Evolutionary conservation across 1,140 invertebrate genomes (phyloP).

Genomic region (Caenorhabditis remanei): DNA sequence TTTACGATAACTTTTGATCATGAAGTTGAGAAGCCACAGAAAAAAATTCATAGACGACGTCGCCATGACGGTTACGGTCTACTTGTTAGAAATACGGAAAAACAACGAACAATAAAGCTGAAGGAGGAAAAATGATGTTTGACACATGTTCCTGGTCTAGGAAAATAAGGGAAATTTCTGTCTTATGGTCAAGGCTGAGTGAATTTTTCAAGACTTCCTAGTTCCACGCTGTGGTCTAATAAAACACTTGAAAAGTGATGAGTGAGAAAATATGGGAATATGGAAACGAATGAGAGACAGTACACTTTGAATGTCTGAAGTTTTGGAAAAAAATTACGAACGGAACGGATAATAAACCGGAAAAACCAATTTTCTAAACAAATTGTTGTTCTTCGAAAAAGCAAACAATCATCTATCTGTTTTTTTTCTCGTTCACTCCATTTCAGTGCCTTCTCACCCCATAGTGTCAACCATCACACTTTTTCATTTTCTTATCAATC

Average conservation of each 20-base stretch:
- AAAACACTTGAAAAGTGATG: no score
- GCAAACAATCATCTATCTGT: background rate
- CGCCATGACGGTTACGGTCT: constrained; percentile 30
- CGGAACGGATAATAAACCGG: no score
- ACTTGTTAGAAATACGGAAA: background rate
- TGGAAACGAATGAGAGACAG: background rate
- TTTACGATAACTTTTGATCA: no score
- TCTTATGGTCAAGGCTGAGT: constrained; percentile 35
- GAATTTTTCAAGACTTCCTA: background rate
- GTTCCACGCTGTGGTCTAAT: background rate
- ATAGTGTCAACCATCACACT: constrained; percentile 26
- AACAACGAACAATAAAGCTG: background rate
- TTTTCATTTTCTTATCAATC: constrained; percentile 23
- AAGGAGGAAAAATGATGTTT: background rate
- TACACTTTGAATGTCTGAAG: no score
- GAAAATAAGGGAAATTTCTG: background rate
- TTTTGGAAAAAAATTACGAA: no score
- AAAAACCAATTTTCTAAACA: no score
- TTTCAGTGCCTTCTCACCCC: background rate
- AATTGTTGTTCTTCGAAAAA: background rate
- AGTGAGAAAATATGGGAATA: background rate
- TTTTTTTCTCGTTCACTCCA: background rate
- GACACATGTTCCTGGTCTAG: constrained; percentile 8
- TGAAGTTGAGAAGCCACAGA: no score
- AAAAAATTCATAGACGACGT: background rate